Evolutionary conservation across 2,113 vertebrate species (phyloP).

Genomic region (Gallinago media): DNA sequence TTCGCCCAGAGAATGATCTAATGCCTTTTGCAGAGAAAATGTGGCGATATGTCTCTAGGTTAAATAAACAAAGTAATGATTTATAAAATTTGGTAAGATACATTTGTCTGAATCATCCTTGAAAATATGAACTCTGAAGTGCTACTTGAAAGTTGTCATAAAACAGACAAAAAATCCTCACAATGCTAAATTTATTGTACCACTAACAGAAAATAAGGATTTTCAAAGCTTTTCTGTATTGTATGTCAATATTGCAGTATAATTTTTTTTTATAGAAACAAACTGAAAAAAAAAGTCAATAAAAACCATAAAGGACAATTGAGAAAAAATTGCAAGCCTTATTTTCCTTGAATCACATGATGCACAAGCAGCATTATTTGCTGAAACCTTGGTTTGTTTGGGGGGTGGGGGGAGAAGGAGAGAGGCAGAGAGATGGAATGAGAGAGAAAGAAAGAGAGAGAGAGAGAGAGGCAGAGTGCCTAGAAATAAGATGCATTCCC

Average conservation of each 20-base stretch:
- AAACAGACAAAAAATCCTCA: constrained; percentile 60
- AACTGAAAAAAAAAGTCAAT: constrained; percentile 69
- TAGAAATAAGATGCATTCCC: constrained; percentile 84
- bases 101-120: constrained; percentile 63
- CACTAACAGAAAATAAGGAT: constrained; percentile 76
- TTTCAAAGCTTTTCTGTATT: constrained; percentile 78
- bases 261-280: constrained; percentile 76
- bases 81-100: constrained; percentile 69
- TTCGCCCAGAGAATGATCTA: constrained; percentile 71
- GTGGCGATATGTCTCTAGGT: not conserved
- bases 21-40: constrained; percentile 67
- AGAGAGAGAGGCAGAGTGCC: constrained; percentile 62
- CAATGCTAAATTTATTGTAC: constrained; percentile 73
- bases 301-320: constrained; percentile 84
- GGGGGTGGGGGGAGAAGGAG: not conserved
- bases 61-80: constrained; percentile 65
- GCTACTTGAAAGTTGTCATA: constrained; percentile 74
- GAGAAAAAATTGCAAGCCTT: constrained; percentile 81
- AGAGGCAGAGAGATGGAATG: not conserved
- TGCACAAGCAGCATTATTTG: constrained; percentile 80
- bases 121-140: constrained; percentile 72
- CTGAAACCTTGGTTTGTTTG: constrained; percentile 78
- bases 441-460: constrained; percentile 6
- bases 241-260: constrained; percentile 78
- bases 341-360: constrained; percentile 83